Evolutionary conservation across 1,140 invertebrate species (phyloP), one percentile per base, ranked within the genome.

Genomic region (Platyscapa corneri): DNA sequence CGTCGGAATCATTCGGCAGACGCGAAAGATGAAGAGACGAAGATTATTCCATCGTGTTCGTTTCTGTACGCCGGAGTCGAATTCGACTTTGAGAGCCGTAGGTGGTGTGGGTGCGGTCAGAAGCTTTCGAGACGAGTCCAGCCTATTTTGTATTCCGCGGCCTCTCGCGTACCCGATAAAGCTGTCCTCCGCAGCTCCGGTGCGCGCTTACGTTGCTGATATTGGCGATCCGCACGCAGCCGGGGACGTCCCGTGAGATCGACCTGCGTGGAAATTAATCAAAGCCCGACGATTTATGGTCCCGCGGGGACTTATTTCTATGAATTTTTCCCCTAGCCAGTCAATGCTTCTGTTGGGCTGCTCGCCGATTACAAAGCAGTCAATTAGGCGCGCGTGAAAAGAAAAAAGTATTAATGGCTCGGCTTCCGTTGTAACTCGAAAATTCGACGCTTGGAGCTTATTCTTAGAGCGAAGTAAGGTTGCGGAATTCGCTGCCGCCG

Each of bases 141-240:
- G 42, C 18, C 82, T 83, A 49, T 83, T 83, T 83, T 83, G 81
- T 83, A 83, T 83, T 83, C 74, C 74, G 82, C 14, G 80, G 80
- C 65, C 32, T 30, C 37, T 82, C 30, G 18, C 39, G n/a, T 7
- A 53, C 16, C 81, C n/a, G 82, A 83, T 83, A 83, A 77, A 83
- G 82, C 56, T 60, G n/a, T 83, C 82, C 37, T 67, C 27, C 0
- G 20, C 8, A n/a, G 49, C 46, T 23, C 23, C n/a, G 12, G 42
- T 12, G 42, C 5, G 5, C 5, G 42, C 42, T 46, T 46, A 46
- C 42, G 42, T 7, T n/a, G n/a, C n/a, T 46, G 5, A 46, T 46
- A 46, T 46, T 46, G 42, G 42, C 42, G 23, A 42, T 77, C 60
- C 18, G 60, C 74, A 65, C 32, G n/a, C 76, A 42, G 49, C 49